Percentiles rank a stretch among this genome's conserved stretches.
These are phyloP conservation scores for Podarcis siculus DNA, from an alignment of 2,797 vertebrate species.

Conservation along the genomic window DNA sequence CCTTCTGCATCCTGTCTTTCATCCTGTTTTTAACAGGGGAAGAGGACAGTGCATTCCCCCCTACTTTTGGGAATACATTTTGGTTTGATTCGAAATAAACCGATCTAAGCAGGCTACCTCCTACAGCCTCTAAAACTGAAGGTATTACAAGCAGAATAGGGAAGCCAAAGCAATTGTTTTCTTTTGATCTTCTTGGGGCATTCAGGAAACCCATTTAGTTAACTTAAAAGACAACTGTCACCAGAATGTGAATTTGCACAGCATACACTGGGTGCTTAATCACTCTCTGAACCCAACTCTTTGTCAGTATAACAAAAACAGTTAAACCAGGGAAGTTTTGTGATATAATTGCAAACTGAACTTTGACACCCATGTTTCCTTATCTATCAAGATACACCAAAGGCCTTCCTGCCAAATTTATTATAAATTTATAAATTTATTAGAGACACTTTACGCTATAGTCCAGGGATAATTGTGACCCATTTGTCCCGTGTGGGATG, in stretches of 20 bases:
- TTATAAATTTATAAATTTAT: not conserved
- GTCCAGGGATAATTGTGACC: not conserved
- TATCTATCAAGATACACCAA: constrained; percentile 5
- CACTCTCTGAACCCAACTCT: constrained; percentile 16
- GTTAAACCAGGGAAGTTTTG: not conserved
- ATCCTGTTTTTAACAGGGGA: constrained; percentile 77
- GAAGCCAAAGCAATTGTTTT: constrained; percentile 8
- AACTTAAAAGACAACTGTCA: not conserved
- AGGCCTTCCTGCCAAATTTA: rapidly evolving
- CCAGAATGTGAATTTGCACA: rapidly evolving
- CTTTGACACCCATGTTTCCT: not conserved
- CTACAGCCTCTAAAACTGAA: not conserved
- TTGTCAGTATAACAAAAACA: not conserved
- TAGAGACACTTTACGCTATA: constrained; percentile 6
- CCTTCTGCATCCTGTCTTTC: constrained; percentile 74
- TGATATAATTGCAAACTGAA: not conserved
- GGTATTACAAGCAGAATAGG: constrained; percentile 1
- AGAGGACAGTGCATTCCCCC: constrained; percentile 53
- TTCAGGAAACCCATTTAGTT: not conserved
- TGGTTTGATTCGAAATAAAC: constrained; percentile 36
- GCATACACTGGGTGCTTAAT: not conserved
- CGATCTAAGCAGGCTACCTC: not conserved
- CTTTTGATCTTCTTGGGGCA: constrained; percentile 10
- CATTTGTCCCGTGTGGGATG: not conserved
- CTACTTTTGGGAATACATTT: constrained; percentile 41